Evolutionary conservation across 2,113 vertebrate species (phyloP), one percentile per base, ranked within the genome.

Genomic region (Cariama cristata): DNA sequence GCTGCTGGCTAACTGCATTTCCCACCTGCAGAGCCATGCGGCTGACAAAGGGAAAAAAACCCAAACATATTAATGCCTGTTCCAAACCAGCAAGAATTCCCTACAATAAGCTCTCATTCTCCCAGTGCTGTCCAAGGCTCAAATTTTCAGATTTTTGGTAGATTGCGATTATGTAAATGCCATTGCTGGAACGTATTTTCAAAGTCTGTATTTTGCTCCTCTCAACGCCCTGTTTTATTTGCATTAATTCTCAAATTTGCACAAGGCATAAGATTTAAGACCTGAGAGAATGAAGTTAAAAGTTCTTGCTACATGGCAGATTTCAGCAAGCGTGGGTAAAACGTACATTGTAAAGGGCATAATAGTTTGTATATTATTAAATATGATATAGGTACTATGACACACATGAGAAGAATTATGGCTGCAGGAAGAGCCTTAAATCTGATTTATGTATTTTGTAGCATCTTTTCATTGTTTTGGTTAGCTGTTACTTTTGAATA

Each of bases 111-210:
- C 45, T 82, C 27, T 44, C 50, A 23, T 42, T 56, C 50, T 90
- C n/a, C 30, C 44, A 79, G 53, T 26, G 38, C 42, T 33, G 44
- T 75, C 73, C 80, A 79, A 80, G 22, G 55, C 58, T 83, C 49
- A 60, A 49, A 44, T 59, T 86, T 90, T 84, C 44, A 62, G 38
- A 92, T 49, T 93, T 82, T 42, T 62, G 32, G 60, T 79, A 88
- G 59, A 90, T 16, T 81, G 50, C 38, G 83, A 47, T 83, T 79
- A 74, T 55, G 42, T 42, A 95, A 97, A 97, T 66, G n/a, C 8
- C 82, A 88, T 9, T 4, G 14, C 44, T 77, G 68, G 55, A 88
- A 77, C 42, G 7, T 21, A 83, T 80, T 94, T 77, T 80, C 81
- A 42, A 20, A 44, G 75, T 69, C 86, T 94, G 42, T 22, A 33